Evolutionary conservation across 2,113 vertebrate genomes (phyloP).

Genomic region (Casuarius casuarius): DNA sequence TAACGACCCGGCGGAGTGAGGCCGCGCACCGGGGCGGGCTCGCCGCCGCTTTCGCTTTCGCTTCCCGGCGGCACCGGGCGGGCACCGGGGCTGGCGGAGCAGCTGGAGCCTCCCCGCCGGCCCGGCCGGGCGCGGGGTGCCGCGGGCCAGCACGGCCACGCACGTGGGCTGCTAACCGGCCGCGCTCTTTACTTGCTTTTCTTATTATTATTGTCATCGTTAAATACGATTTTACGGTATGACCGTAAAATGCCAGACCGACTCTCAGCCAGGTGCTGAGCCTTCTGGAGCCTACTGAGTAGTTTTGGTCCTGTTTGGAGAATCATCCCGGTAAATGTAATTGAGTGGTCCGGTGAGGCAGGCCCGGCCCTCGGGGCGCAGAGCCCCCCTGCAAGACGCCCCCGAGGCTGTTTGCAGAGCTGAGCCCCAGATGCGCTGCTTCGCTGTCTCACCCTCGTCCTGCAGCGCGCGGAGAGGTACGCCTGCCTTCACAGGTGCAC

Average conservation of each 20-base stretch:
- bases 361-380: not conserved
- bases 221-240: fast-evolving
- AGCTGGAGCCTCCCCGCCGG: no score
- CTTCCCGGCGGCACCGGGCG: not conserved
- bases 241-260: fast-evolving
- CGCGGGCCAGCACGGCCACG: no score
- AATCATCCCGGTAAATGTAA: not conserved
- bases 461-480: not conserved
- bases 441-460: fast-evolving
- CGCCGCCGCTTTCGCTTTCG: not conserved
- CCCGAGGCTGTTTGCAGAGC: not conserved
- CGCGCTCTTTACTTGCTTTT: not conserved
- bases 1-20: not conserved
- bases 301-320: not conserved
- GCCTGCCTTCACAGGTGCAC: not conserved
- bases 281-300: not conserved
- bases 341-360: fast-evolving
- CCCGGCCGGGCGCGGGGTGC: no score
- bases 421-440: fast-evolving
- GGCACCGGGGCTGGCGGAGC: not conserved
- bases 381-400: fast-evolving
- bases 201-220: not conserved
- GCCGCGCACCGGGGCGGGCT: fast-evolving
- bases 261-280: not conserved
- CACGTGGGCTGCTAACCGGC: not conserved